A percentile compares a stretch with the other conserved stretches of the same genome.
phyloP scores from a whole-genome alignment of 2,888 invertebrate genomes.

The Cerastis rubricosa region DNA sequence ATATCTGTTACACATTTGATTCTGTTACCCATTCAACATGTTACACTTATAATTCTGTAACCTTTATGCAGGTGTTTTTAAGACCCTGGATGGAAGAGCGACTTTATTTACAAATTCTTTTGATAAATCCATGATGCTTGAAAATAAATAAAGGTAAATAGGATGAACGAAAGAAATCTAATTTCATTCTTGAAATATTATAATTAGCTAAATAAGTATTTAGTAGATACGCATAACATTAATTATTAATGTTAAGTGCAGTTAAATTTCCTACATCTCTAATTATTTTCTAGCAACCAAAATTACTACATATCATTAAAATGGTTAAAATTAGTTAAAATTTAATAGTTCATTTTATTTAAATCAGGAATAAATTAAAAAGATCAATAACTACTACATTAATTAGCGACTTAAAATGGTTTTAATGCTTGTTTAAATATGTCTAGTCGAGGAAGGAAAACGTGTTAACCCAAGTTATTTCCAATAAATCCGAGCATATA shows the following conservation, averaged over 20 bases:
- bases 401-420: slow-evolving; percentile 17
- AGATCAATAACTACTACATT: not conserved
- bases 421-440: slow-evolving; percentile 21
- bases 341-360: not conserved
- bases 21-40: no score
- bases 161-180: slow-evolving; percentile 11
- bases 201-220: slow-evolving; percentile 6
- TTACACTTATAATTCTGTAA: no score
- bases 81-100: no score
- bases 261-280: not conserved
- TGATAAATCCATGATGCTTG: slow-evolving; percentile 69
- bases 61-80: no score
- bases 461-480: slow-evolving; percentile 41
- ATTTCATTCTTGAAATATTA: slow-evolving; percentile 20
- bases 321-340: not conserved
- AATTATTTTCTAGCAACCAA: not conserved
- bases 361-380: not conserved
- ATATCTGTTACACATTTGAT: no score
- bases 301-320: slow-evolving; percentile 19
- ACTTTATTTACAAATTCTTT: slow-evolving; percentile 82
- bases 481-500: slow-evolving; percentile 29
- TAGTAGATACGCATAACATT: not conserved
- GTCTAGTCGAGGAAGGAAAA: slow-evolving; percentile 50
- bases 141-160: slow-evolving; percentile 50
- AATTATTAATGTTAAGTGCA: not conserved